Evolutionary conservation across 2,888 invertebrate genomes (phyloP).

Genomic region (Apotomis capreana): DNA sequence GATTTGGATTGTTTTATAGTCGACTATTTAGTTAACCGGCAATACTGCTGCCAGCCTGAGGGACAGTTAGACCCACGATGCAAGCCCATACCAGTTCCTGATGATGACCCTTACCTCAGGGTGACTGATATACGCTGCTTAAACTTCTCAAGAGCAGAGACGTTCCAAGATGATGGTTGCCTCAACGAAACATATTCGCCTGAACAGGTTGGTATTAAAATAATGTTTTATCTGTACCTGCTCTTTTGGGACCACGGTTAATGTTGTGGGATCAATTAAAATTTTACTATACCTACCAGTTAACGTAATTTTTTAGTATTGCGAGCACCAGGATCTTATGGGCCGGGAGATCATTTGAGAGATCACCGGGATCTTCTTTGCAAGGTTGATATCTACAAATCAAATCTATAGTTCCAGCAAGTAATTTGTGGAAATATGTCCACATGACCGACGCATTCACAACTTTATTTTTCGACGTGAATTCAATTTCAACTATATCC

Average conservation of each 20-base stretch:
- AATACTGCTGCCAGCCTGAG: slow-evolving; percentile 60
- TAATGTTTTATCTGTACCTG: too few species aligned
- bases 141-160: slow-evolving; percentile 71
- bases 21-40: slow-evolving; percentile 59
- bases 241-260: too few species aligned
- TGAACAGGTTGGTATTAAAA: slow-evolving; percentile 58
- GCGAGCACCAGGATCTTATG: too few species aligned
- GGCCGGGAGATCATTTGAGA: too few species aligned
- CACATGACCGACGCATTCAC: too few species aligned
- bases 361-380: too few species aligned
- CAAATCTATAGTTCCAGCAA: too few species aligned
- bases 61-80: slow-evolving; percentile 59
- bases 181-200: slow-evolving; percentile 58
- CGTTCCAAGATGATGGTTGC: slow-evolving; percentile 70
- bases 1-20: slow-evolving; percentile 52
- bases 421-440: too few species aligned
- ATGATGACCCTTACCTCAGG: slow-evolving; percentile 70
- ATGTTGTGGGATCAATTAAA: too few species aligned
- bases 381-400: too few species aligned
- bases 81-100: slow-evolving; percentile 63
- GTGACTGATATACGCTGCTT: slow-evolving; percentile 69
- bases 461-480: background rate
- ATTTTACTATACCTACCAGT: too few species aligned
- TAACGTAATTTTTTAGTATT: too few species aligned
- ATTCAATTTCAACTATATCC: background rate